Percentiles rank a stretch among this genome's conserved stretches.
phyloP scores from a whole-genome alignment of 2,888 invertebrate genomes.

The Boloria selene region DNA sequence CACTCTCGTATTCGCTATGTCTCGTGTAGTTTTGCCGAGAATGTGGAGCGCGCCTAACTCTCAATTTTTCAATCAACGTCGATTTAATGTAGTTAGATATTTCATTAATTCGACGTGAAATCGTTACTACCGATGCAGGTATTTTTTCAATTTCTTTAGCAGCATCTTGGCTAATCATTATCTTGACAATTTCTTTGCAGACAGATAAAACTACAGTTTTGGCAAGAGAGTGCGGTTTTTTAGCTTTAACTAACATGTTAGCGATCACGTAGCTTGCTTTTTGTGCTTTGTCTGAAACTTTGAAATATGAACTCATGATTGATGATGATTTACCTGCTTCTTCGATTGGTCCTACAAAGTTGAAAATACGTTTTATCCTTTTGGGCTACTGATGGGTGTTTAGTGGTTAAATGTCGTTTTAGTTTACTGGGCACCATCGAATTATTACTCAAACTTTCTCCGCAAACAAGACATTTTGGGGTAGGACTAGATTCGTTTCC shows the following conservation, averaged over 20 bases:
- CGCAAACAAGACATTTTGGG: no score
- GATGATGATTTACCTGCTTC: background rate
- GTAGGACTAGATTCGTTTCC: background rate
- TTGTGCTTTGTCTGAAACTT: slow-evolving; percentile 34
- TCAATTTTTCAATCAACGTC: slow-evolving; percentile 32
- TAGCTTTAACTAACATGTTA: slow-evolving; percentile 30
- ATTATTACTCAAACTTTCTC: slow-evolving; percentile 17
- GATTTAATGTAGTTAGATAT: slow-evolving; percentile 17
- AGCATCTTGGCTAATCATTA: background rate
- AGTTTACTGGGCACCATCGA: slow-evolving; percentile 24
- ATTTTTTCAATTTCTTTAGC: background rate
- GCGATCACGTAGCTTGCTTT: slow-evolving; percentile 33
- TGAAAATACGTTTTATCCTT: slow-evolving; percentile 32
- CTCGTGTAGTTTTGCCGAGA: background rate
- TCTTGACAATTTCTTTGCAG: no score
- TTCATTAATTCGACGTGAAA: slow-evolving; percentile 33
- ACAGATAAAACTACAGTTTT: no score
- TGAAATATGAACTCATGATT: background rate
- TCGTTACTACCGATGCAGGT: slow-evolving; percentile 14
- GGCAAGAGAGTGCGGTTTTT: slow-evolving; percentile 22
- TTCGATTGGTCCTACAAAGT: background rate
- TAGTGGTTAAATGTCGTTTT: slow-evolving; percentile 27
- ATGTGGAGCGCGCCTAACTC: slow-evolving; percentile 20
- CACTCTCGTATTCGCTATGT: background rate
- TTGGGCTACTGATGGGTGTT: slow-evolving; percentile 41